Conservation (phyloP, 2,797 vertebrate species). For the Neopelma chrysocephalum region DNA sequence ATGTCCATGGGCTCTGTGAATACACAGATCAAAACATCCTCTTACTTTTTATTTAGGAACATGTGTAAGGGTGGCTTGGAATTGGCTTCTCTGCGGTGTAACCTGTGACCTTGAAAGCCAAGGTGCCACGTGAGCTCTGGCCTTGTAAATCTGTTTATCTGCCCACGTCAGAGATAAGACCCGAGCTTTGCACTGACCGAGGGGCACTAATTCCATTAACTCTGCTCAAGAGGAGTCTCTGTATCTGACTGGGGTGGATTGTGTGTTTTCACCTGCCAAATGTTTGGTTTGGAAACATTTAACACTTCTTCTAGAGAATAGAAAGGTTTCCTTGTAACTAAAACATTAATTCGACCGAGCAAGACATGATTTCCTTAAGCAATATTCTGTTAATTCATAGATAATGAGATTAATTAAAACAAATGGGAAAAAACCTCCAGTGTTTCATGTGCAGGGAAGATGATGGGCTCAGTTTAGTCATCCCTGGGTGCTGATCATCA, state of each 20-base stretch:
- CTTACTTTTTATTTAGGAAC: rapidly evolving
- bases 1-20: background rate
- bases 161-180: constrained; percentile 45
- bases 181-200: constrained; percentile 38
- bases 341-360: background rate
- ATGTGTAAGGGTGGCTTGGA: background rate
- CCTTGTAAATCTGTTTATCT: constrained; percentile 61
- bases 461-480: rapidly evolving
- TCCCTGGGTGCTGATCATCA: rapidly evolving
- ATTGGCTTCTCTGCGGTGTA: background rate
- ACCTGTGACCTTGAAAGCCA: constrained; percentile 33
- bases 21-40: background rate
- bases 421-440: background rate
- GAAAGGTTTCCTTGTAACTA: background rate
- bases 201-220: constrained; percentile 62
- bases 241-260: background rate
- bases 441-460: background rate
- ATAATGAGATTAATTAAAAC: background rate
- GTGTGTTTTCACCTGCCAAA: background rate
- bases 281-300: constrained; percentile 44
- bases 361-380: background rate
- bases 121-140: background rate
- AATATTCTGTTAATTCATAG: background rate
- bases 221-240: constrained; percentile 8
- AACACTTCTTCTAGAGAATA: background rate